Evolutionary conservation across 2,888 invertebrate genomes (phyloP).

Genomic region (Drosophila merina): DNA sequence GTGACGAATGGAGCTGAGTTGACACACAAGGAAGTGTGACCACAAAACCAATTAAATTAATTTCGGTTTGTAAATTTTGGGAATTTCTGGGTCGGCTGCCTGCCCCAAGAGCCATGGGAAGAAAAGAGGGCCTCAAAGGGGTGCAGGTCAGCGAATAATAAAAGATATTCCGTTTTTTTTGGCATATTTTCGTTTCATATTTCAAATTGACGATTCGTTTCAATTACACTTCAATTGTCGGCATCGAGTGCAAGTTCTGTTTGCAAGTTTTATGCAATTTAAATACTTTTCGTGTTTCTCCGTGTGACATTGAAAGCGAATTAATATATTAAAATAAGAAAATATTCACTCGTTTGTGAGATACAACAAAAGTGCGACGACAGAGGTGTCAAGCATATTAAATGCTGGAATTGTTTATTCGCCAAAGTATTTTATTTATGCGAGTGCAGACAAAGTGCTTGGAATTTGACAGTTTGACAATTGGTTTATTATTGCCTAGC

Average conservation of each 20-base stretch:
- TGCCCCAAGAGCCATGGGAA: slow-evolving; percentile 47
- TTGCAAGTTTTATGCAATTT: slow-evolving; percentile 48
- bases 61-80: slow-evolving; percentile 35
- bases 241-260: slow-evolving; percentile 53
- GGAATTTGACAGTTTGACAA: slow-evolving; percentile 70
- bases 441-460: slow-evolving; percentile 43
- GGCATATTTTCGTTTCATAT: slow-evolving; percentile 65
- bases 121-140: neutral
- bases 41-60: slow-evolving; percentile 72
- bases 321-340: slow-evolving; percentile 48
- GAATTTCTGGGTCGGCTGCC: slow-evolving; percentile 51
- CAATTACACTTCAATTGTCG: slow-evolving; percentile 55
- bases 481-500: slow-evolving; percentile 38
- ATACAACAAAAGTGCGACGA: slow-evolving; percentile 27
- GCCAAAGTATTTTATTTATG: slow-evolving; percentile 45
- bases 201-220: slow-evolving; percentile 56
- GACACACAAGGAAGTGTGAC: slow-evolving; percentile 60
- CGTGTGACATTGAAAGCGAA: slow-evolving; percentile 56
- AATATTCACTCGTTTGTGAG: neutral
- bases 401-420: slow-evolving; percentile 25
- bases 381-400: slow-evolving; percentile 35
- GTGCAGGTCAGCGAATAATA: slow-evolving; percentile 53
- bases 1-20: slow-evolving; percentile 64
- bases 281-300: slow-evolving; percentile 27
- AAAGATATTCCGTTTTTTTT: slow-evolving; percentile 44